These are phyloP conservation scores for Drosophila nebulosa DNA, from an alignment of 1,140 invertebrate species.

Conservation along the genomic window DNA sequence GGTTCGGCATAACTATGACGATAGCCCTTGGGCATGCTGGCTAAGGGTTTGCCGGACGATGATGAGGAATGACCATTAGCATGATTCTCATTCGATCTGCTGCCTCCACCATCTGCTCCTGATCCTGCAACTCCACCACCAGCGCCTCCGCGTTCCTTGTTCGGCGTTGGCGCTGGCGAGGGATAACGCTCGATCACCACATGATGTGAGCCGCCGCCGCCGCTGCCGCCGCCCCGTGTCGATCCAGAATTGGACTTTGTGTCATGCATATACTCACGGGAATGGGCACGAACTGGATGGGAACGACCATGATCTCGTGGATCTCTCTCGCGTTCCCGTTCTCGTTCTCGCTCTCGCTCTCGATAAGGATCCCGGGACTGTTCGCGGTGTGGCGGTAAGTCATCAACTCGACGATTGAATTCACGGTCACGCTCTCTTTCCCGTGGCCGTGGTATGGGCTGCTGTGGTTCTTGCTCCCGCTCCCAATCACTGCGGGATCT, in stretches of 20 bases:
- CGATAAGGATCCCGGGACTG: constrained; percentile 51
- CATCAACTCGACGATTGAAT: constrained; percentile 30
- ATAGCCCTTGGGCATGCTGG: constrained; percentile 80
- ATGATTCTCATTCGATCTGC: constrained; percentile 3
- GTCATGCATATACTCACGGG: constrained; percentile 58
- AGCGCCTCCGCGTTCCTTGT: constrained; percentile 7
- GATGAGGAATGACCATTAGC: background rate
- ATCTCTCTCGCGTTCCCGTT: constrained; percentile 10
- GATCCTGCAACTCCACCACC: background rate
- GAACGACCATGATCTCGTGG: constrained; percentile 12
- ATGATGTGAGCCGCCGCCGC: constrained; percentile 16
- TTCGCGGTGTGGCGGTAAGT: constrained; percentile 21
- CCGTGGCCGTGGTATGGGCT: constrained; percentile 16
- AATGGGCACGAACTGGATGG: constrained; percentile 48
- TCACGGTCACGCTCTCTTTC: constrained; percentile 44
- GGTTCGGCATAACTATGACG: constrained; percentile 83
- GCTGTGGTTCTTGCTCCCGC: constrained; percentile 29
- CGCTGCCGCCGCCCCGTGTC: constrained; percentile 6
- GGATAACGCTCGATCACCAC: constrained; percentile 47
- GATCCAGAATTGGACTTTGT: constrained; percentile 38
- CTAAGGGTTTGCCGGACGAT: constrained; percentile 48
- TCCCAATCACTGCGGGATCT: constrained; percentile 73
- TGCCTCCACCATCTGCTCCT: background rate
- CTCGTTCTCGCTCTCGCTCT: constrained; percentile 23
- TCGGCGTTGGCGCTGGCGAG: constrained; percentile 51